Evolutionary conservation across 2,888 invertebrate genomes (phyloP), one percentile per base, ranked within the genome.

Genomic region (Syrista parreyssii): DNA sequence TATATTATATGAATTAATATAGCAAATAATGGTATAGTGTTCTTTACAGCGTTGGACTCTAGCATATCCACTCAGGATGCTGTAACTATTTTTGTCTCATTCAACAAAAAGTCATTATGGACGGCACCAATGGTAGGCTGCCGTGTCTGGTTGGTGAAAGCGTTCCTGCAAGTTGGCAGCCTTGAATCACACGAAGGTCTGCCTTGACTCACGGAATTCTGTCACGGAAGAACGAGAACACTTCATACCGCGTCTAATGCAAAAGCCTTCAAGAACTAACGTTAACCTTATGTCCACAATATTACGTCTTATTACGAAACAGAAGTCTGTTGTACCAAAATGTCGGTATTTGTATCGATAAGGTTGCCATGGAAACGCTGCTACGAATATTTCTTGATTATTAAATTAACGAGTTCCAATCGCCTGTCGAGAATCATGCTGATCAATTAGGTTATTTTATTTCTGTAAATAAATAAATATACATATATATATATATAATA

Each of bases 191-290:
- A 23, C 1, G 55, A 55, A 55, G 55, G 55, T 55, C 55, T 31
- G 71, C 32, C 71, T 71, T 71, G 31, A 71, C 30, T 71, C 12
- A 12, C 31, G 30, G 32, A 71, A 71, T 33, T 12, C 71, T 31
- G 71, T 71, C 71, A 71, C 71, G 71, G 71, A 71, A 71, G 71
- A 71, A 71, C 31, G 71, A 71, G 32, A 71, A 33, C 71, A 55
- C 55, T 23, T 55, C 23, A 9, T 55, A 55, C 23, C 55, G 55
- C 2, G 23, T 55, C 55, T 55, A 55, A 55, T 23, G 1, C 23
- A 55, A 23, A 2, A 23, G 9, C 55, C 55, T 55, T 55, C 15
- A 6, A 55, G 6, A 55, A 23, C 2, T 23, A 23, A 23, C 9
- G 23, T 23, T 23, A 2, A 55, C 6, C 9, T 9, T 55, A 1